phyloP scores from a whole-genome alignment of 2,888 invertebrate species.

The Hirudinaria manillensis region DNA sequence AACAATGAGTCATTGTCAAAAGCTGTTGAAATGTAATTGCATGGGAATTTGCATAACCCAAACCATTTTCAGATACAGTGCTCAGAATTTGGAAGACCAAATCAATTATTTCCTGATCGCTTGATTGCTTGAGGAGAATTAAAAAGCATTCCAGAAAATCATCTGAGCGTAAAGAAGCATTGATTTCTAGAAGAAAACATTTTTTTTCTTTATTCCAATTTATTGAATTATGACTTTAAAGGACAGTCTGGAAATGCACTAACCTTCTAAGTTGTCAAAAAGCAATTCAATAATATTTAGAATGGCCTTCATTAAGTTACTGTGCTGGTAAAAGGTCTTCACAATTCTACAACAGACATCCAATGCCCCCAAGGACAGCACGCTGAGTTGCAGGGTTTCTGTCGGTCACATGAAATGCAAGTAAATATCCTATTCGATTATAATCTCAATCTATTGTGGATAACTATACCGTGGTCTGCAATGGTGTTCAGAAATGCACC shows the following conservation, averaged over 20 bases:
- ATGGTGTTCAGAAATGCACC: constrained; percentile 19
- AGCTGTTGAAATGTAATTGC: not conserved
- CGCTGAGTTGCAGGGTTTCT: constrained; percentile 1
- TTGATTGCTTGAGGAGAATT: not conserved
- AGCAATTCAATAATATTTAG: constrained; percentile 9
- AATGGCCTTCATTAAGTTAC: not conserved
- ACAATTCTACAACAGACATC: not conserved
- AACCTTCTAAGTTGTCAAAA: constrained; percentile 1
- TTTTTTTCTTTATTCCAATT: too few species aligned
- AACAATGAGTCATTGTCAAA: not conserved
- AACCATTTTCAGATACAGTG: constrained; percentile 19
- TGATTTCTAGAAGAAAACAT: not conserved
- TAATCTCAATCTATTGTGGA: not conserved
- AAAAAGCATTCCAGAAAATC: not conserved
- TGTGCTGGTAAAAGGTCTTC: not conserved
- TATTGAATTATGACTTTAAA: too few species aligned
- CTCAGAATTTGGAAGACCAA: constrained; percentile 22
- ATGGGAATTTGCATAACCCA: not conserved
- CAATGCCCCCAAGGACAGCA: not conserved
- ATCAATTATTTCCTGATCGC: constrained; percentile 25
- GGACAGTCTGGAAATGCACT: not conserved
- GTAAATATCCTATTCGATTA: not conserved
- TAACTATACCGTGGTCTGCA: constrained; percentile 20
- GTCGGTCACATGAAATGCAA: not conserved
- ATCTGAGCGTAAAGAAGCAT: not conserved